Conservation (phyloP, 2,888 invertebrate genomes). For the Lasius platythorax region DNA sequence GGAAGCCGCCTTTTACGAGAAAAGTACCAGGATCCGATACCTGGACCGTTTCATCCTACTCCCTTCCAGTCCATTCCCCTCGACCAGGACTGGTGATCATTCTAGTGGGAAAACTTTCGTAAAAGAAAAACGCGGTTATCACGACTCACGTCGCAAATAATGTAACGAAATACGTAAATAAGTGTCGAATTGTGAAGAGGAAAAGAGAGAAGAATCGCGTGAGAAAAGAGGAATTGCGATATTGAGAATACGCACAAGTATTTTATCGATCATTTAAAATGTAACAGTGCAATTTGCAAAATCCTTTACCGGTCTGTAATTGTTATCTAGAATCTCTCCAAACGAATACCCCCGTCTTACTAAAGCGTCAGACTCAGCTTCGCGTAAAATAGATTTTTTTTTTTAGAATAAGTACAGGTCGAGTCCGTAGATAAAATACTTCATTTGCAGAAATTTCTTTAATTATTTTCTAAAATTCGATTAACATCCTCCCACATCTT, state of each 20-base stretch:
- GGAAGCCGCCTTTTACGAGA: conserved; percentile 44
- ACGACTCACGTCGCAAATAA: background rate
- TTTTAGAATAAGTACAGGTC: background rate
- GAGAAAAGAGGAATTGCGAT: background rate
- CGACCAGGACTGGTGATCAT: conserved; percentile 36
- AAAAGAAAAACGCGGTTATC: conserved; percentile 36
- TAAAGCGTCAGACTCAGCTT: conserved; percentile 14
- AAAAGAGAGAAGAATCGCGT: background rate
- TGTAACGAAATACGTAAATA: conserved; percentile 45
- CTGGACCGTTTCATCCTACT: conserved; percentile 34
- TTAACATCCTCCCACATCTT: background rate
- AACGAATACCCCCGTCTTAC: background rate
- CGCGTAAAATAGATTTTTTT: conserved; percentile 37
- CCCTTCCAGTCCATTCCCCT: conserved; percentile 46
- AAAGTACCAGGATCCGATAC: conserved; percentile 40
- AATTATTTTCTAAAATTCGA: conserved; percentile 41
- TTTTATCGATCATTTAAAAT: background rate
- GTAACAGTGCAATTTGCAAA: conserved; percentile 22
- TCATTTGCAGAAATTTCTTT: conserved; percentile 44
- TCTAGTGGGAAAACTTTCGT: conserved; percentile 46
- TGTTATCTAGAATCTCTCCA: conserved; percentile 11
- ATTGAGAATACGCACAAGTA: background rate
- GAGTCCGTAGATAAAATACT: conserved; percentile 13
- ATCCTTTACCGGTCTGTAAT: conserved; percentile 22
- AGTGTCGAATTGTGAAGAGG: background rate